phyloP scores from a whole-genome alignment of 2,113 vertebrate species.

The Podiceps cristatus region DNA sequence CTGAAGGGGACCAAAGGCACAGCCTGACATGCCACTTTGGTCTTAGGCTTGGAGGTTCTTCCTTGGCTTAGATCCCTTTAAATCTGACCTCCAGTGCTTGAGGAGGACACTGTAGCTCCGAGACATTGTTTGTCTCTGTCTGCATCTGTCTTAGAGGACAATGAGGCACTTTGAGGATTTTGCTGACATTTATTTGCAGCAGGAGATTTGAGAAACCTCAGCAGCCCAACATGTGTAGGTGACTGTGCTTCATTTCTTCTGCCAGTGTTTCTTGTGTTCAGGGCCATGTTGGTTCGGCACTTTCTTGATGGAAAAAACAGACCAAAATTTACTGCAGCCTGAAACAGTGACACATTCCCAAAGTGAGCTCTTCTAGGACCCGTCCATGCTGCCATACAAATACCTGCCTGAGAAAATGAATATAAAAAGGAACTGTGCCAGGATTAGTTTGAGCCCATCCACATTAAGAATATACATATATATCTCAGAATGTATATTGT shows the following conservation, averaged over 20 bases:
- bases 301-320: background rate
- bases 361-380: background rate
- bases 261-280: background rate
- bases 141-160: background rate
- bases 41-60: background rate
- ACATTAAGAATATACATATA: background rate
- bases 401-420: background rate
- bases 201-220: background rate
- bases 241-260: background rate
- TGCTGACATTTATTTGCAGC: background rate
- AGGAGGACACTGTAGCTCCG: background rate
- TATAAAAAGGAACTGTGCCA: background rate
- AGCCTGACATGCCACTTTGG: background rate
- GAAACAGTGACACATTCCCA: background rate
- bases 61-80: background rate
- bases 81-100: background rate
- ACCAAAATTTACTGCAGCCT: background rate
- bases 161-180: background rate
- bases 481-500: background rate
- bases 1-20: background rate
- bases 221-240: background rate
- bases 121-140: background rate
- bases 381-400: background rate
- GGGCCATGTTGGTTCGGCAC: background rate
- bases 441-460: background rate